These are phyloP conservation scores for Dendrolimus houi DNA, from an alignment of 2,888 invertebrate genomes.

Conservation along the genomic window DNA sequence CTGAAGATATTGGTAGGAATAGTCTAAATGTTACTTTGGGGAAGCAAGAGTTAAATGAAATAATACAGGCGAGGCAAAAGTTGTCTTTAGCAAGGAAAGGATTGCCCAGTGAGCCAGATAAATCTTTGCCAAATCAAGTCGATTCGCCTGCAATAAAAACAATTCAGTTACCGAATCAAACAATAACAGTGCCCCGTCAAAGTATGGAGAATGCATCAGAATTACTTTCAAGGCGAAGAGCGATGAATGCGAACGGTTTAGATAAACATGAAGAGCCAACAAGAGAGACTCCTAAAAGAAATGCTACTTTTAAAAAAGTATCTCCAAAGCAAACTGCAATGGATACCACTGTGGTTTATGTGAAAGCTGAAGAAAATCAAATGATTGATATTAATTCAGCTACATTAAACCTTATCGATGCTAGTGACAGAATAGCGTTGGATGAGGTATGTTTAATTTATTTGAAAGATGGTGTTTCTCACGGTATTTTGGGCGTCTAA, in stretches of 20 bases:
- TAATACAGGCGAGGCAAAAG: conserved; percentile 65
- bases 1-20: conserved; percentile 40
- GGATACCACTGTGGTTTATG: conserved; percentile 54
- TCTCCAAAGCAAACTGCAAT: conserved; percentile 44
- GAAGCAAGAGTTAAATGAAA: conserved; percentile 65
- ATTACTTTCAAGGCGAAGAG: conserved; percentile 52
- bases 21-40: conserved; percentile 60
- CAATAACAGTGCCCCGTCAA: conserved; percentile 56
- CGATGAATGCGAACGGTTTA: conserved; percentile 33
- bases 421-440: conserved; percentile 30
- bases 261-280: conserved; percentile 41
- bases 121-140: conserved; percentile 31
- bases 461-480: no score
- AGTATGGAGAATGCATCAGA: conserved; percentile 65
- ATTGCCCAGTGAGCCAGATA: conserved; percentile 50
- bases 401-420: conserved; percentile 54
- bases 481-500: no score
- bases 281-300: conserved; percentile 52
- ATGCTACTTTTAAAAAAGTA: conserved; percentile 56
- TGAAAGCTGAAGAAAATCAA: conserved; percentile 45
- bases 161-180: conserved; percentile 61
- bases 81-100: conserved; percentile 58
- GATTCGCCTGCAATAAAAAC: conserved; percentile 50
- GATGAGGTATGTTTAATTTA: background rate
- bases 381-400: conserved; percentile 68